Base-by-base conservation (phyloP, 2,797 vertebrate genomes). In the Lemur catta region DNA sequence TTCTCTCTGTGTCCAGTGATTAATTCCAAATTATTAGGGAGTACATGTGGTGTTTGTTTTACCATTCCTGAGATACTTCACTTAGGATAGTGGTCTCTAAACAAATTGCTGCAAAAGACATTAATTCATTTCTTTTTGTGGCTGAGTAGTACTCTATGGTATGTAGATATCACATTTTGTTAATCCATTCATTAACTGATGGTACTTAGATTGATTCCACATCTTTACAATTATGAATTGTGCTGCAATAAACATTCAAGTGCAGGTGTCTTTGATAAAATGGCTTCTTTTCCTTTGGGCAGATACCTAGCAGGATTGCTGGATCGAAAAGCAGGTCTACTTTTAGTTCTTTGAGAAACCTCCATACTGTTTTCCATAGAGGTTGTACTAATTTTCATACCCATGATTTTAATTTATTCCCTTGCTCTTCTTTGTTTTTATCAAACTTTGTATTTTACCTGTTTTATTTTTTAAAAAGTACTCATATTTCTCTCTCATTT, bases 391-490 rank as follows among this genome's bases (percentile, higher is more conserved):
- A 65, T 65, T 65, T 65, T 18, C 63, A 33, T n/a, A 69, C 4
- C 1, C 71, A 52, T 86, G 59, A 52, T 35, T 84, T 69, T 89
- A 74, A 46, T 75, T 84, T 80, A 69, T 2, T 50, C 12, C 22
- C 74, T 41, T 81, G 28, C 6, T 46, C 7, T 50, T 89, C 94
- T 84, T 59, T 93, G 2, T 11, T 80, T 87, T 57, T 48, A 14
- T 43, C 89, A 79, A 79, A 67, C 22, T 96, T 81, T 91, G 81
- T 78, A 78, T 85, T 91, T 88, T 24, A 85, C 80, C 17, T 88
- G 20, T 52, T 81, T 84, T 80, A n/a, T 76, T 71, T 20, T 92
- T 65, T 89, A 50, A 76, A 18, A 67, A 72, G 18, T 71, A 28
- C 3, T 94, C 86, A 33, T 12, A 71, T 63, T 87, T 96, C 35